phyloP scores from a whole-genome alignment of 2,888 invertebrate species.

The Scaptomyza polygonia region DNA sequence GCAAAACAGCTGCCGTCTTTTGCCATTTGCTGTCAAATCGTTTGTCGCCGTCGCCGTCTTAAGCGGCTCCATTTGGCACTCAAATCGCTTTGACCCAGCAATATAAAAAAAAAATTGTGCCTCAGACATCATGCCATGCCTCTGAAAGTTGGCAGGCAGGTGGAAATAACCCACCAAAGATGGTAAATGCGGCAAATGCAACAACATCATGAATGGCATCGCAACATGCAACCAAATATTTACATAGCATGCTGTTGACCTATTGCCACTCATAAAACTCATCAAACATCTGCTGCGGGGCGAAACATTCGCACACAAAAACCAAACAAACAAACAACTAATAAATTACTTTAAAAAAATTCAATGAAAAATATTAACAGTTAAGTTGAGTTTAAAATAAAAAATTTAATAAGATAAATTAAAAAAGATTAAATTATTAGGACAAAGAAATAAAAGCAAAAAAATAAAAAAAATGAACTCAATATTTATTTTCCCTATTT shows the following conservation, averaged over 20 bases:
- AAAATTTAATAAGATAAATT: background rate
- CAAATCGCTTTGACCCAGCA: constrained; percentile 51
- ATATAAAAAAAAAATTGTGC: constrained; percentile 25
- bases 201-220: background rate
- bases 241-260: constrained; percentile 34
- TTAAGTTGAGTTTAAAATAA: background rate
- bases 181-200: constrained; percentile 14
- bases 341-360: background rate
- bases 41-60: constrained; percentile 14
- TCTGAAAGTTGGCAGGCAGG: constrained; percentile 49
- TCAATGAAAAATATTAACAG: too few species aligned
- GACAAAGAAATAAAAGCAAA: too few species aligned
- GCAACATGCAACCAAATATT: constrained; percentile 30
- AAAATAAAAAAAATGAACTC: background rate
- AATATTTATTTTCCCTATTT: too few species aligned
- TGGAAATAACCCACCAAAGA: constrained; percentile 42
- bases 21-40: constrained; percentile 47
- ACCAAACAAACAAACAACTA: background rate
- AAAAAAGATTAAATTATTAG: too few species aligned
- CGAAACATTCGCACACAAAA: background rate
- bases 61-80: constrained; percentile 31
- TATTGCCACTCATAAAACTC: constrained; percentile 21
- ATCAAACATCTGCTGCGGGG: constrained; percentile 16
- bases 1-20: constrained; percentile 39
- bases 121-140: constrained; percentile 14